Evolutionary conservation across 1,140 invertebrate genomes (phyloP), one percentile per base, ranked within the genome.

Genomic region (Lutraria rhynchaena): DNA sequence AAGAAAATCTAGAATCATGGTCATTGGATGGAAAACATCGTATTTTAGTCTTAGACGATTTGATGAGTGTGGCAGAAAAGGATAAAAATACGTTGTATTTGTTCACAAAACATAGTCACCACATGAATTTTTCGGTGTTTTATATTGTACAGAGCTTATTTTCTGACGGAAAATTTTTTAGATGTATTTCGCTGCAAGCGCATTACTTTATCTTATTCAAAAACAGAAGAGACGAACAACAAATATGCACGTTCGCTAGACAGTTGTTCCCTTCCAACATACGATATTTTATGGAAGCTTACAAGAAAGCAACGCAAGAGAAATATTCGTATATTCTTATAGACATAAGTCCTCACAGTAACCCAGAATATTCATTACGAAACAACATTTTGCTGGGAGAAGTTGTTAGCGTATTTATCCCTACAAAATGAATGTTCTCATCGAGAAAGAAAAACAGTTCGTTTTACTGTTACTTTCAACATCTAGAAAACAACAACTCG

Each of bases 121-220:
- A 83, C 33, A 9, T 15, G 9, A 83, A 83, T 51, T 57, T 71
- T 27, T 67, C 57, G 22, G 55, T 67, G 3, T 51, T 46, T 35
- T 46, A 61, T 33, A 7, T 77, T 15, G 46, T 46, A 15, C 82
- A 78, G 46, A 80, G 78, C 37, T 24, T 69, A 1, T 83, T 73
- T 60, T 4, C 57, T 19, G 55, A 35, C 29, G 69, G 75, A 33
- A 78, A 74, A 57, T 37, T 65, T 0, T 78, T 83, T 35, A 67
- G 75, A 7, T 74, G 75, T 3, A 35, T 77, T 11, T 70, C 51
- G 67, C 35, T 73, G 31, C 76, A 77, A 24, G 61, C 55, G 0
- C 63, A 83, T 55, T 71, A 77, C 33, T 76, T 71, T 63, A 37
- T 76, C 19, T 37, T 83, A 11, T 83, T 82, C 69, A 55, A 57